Percentiles rank a stretch among this genome's conserved stretches.
Evolutionary conservation across 2,888 invertebrate genomes (phyloP).

Genomic region (Agrotis exclamationis): DNA sequence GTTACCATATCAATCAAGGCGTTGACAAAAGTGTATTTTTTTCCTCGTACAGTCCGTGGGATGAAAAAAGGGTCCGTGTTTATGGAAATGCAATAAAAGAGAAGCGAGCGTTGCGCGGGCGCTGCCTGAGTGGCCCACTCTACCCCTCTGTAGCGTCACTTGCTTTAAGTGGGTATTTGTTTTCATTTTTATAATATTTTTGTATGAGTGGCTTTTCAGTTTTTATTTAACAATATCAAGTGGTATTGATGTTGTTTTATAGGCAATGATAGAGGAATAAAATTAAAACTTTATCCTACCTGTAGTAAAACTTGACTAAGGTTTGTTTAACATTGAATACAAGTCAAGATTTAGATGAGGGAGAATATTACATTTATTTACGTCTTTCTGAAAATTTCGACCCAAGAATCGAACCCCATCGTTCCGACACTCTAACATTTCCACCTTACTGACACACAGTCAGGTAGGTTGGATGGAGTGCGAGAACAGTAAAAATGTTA

Average conservation of each 20-base stretch:
- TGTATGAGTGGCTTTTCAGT: background rate
- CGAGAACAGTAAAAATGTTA: constrained; percentile 84
- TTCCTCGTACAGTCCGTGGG: constrained; percentile 79
- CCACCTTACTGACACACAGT: constrained; percentile 60
- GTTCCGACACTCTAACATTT: constrained; percentile 56
- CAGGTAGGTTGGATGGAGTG: constrained; percentile 78
- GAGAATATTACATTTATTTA: no score
- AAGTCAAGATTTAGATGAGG: no score
- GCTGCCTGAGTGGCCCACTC: constrained; percentile 52
- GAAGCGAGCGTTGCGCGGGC: constrained; percentile 74
- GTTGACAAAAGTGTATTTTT: constrained; percentile 89
- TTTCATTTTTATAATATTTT: constrained; percentile 29
- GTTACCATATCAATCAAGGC: constrained; percentile 90
- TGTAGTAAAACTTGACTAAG: background rate
- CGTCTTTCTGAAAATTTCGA: background rate
- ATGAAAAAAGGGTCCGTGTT: constrained; percentile 87
- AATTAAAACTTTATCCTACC: no score
- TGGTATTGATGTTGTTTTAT: background rate
- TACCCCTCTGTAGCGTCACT: constrained; percentile 67
- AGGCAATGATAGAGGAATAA: background rate
- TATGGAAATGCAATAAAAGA: constrained; percentile 87
- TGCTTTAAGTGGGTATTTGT: constrained; percentile 37
- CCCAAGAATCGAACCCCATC: constrained; percentile 67
- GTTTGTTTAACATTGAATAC: background rate
- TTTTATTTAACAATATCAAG: background rate